Base-by-base conservation (phyloP, 2,888 invertebrate species). In the Neoscelio sp. region DNA sequence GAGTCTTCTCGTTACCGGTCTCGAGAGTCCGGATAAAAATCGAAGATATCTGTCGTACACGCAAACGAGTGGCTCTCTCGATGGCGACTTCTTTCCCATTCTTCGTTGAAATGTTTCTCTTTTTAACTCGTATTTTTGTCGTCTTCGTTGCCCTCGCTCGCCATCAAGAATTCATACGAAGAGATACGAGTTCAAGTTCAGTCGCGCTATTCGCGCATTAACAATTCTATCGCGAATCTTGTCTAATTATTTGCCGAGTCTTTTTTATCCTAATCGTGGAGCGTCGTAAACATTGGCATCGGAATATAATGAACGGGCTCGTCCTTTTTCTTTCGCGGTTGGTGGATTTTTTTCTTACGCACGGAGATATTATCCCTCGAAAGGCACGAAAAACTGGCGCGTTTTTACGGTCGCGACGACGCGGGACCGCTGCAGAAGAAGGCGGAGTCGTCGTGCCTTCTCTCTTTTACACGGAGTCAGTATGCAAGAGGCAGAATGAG, bases 11-110 rank as follows among this genome's bases (percentile, higher is more conserved):
- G 83, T 81, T 85, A 83, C 82, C 78, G 77, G 67, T 81, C 84
- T 82, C 79, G 76, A 77, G 84, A 77, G 80, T 77, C 68, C 35
- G 76, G 86, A 86, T 85, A 84, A 83, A 84, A 86, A 87, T 87
- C 86, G 82, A 84, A 85, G 84, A 85, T 87, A 83, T 86, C 84
- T 81, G 80, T 83, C 81, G 81, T 83, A 82, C 83, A 82, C 83
- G 83, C 82, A 82, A 85, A 84, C 83, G 82, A 83, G 80, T 68
- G 76, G 75, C 68, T 78, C n/a, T n/a, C 77, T 42, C 65, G 68
- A 73, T 48, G 65, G 48, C 48, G 62, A 64, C 65, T 62, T 64
- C 28, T 77, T 73, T 74, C 35, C 46, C 56, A 42, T 68, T 77
- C 70, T 67, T 73, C 74, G 35, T 67, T 50, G 35, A 54, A 48